Percentiles rank a stretch among this genome's conserved stretches.
Evolutionary conservation across 2,797 vertebrate genomes (phyloP).

Genomic region (Pipistrellus pygmaeus): DNA sequence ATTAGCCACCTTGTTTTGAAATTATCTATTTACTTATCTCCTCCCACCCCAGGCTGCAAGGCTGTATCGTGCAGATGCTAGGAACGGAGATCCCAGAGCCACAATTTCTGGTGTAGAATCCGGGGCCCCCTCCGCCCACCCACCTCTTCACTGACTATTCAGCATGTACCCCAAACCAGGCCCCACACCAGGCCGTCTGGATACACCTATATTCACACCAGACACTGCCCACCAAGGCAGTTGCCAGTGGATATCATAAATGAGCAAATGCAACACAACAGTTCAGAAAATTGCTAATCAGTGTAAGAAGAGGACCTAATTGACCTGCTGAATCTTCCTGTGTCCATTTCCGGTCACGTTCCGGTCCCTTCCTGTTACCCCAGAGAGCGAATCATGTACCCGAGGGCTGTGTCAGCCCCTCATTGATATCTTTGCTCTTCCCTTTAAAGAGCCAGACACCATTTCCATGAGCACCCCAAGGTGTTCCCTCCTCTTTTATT

Average conservation of each 20-base stretch:
- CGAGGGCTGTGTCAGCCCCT: background rate
- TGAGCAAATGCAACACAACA: background rate
- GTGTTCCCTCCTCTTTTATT: background rate
- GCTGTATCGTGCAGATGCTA: background rate
- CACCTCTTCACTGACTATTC: rapidly evolving
- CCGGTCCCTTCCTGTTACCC: background rate
- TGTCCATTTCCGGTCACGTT: background rate
- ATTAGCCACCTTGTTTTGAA: background rate
- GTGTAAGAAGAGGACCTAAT: background rate
- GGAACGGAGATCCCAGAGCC: background rate
- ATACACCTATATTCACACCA: background rate
- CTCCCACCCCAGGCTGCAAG: background rate
- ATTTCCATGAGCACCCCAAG: background rate
- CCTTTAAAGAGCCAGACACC: background rate
- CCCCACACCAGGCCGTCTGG: background rate
- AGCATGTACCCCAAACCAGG: rapidly evolving
- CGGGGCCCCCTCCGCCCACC: background rate
- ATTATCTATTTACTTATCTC: background rate
- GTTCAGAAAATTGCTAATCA: background rate
- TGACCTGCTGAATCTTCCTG: background rate
- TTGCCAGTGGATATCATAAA: rapidly evolving
- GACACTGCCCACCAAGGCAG: background rate
- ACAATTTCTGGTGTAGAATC: rapidly evolving
- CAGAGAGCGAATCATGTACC: background rate
- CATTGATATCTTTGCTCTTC: background rate